Percentiles rank a stretch among this genome's conserved stretches.
These are phyloP conservation scores for Micropoecilia bifurca DNA, from an alignment of 2,797 vertebrate species.

Conservation along the genomic window DNA sequence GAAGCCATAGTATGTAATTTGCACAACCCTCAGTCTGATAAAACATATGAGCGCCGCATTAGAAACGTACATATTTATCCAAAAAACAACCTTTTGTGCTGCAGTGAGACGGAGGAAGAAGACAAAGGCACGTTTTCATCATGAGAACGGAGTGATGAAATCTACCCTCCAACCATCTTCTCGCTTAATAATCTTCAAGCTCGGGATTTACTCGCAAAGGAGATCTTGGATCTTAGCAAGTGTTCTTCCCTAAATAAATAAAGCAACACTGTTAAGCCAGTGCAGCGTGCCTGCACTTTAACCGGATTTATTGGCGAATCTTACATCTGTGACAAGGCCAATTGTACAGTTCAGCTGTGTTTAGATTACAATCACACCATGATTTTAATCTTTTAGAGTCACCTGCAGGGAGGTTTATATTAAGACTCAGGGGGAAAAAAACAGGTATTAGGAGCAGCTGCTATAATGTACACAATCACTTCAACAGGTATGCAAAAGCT, in stretches of 20 bases:
- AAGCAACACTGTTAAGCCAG: constrained; percentile 2
- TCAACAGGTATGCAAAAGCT: constrained; percentile 14
- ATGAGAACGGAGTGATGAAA: not conserved
- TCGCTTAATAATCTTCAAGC: not conserved
- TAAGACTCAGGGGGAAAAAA: constrained; percentile 11
- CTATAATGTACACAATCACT: constrained; percentile 17
- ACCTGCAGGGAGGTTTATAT: constrained; percentile 18
- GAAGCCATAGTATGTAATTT: not conserved
- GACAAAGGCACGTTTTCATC: not conserved
- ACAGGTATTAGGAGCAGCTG: constrained; percentile 13
- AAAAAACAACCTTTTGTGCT: not conserved
- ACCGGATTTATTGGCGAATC: constrained; percentile 4
- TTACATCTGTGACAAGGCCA: constrained; percentile 13
- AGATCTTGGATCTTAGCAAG: not conserved
- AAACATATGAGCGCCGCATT: not conserved
- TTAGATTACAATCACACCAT: constrained; percentile 25
- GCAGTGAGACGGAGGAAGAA: not conserved
- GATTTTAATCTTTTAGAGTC: constrained; percentile 24
- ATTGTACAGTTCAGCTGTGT: constrained; percentile 14
- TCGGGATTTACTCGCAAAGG: not conserved
- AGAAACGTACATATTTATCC: not conserved
- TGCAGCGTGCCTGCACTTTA: not conserved
- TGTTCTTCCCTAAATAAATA: not conserved
- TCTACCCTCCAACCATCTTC: constrained; percentile 5
- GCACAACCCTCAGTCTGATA: not conserved